Evolutionary conservation across 37 sponge, comb jelly and placozoan species (phyloP), one percentile per base, ranked within the genome.

Genomic region (Spongilla lacustris): DNA sequence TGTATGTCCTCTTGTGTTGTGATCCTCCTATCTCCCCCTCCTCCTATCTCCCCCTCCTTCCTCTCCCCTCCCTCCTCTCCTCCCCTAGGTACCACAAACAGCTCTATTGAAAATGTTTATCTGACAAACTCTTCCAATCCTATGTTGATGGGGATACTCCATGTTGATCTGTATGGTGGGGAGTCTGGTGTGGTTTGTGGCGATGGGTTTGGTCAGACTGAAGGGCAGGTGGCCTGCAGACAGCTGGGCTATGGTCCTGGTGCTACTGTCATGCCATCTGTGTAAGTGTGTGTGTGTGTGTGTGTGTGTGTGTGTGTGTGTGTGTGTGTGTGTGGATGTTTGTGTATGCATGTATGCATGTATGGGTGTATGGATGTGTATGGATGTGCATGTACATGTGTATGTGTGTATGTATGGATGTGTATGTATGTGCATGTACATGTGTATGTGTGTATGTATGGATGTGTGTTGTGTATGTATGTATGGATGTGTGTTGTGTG

Each of bases 221-320:
- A 75, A 10, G 89, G 68, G 17, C 69, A 82, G 25, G 89, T 88
- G 68, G 77, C 70, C 25, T 88, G 89, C 74, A 27, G 83, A 23
- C 84, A 88, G 34, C 71, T 88, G 22, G 83, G 83, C 50, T 88
- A 68, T 76, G 36, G 21, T 14, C 35, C 87, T 46, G 29, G 23
- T 27, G 33, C n/a, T 31, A 68, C 23, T 6, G 76, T 75, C 2
- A 6, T 24, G 27, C 31, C 29, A 32, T 31, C 75, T 30, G 24
- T 27, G 35, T 74, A 10, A 32, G 35, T 36, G 30, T 76, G 30
- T 36, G 26, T 31, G 76, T 35, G 34, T 25, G 30, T 76, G 25
- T 36, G 36, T 76, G 36, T 58, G 17, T 23, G 36, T 19, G 26
- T 35, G 36, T 26, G 50, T 50, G 28, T 79, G 50, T 13, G 13